phyloP scores from a whole-genome alignment of 2,113 vertebrate species.

The Colaptes auratus region DNA sequence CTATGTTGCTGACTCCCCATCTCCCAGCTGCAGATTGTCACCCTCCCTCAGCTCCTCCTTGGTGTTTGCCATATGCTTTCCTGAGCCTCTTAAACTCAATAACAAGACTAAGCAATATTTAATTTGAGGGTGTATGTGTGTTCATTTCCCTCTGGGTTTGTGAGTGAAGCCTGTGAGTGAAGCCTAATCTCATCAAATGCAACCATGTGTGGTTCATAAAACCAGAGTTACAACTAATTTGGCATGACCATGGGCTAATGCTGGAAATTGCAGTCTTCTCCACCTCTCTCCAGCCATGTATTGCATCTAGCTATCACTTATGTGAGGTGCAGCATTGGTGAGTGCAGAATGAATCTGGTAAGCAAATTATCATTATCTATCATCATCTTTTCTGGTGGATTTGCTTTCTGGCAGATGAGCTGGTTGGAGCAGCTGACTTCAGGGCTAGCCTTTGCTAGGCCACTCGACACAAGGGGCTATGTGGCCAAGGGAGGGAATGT shows the following conservation, averaged over 20 bases:
- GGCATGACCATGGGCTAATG: neutral
- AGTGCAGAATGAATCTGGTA: neutral
- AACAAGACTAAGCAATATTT: neutral
- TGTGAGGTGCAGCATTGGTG: neutral
- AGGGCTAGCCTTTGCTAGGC: neutral
- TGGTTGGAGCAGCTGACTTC: neutral
- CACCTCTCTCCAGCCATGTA: neutral
- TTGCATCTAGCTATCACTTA: accelerated
- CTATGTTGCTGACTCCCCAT: neutral
- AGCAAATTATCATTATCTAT: too few relatives aligned
- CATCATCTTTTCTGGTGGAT: neutral
- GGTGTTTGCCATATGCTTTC: neutral
- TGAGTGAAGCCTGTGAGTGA: neutral
- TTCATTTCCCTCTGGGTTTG: neutral
- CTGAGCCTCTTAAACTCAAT: neutral
- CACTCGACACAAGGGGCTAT: neutral
- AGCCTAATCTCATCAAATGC: neutral
- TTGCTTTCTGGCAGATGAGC: neutral
- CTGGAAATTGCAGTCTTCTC: neutral
- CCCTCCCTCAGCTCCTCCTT: neutral
- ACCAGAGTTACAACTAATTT: neutral
- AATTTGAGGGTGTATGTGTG: neutral
- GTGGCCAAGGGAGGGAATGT: neutral
- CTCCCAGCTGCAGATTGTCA: neutral
- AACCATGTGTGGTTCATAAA: neutral